Evolutionary conservation across 2,888 invertebrate genomes (phyloP), one percentile per base, ranked within the genome.

Genomic region (Aspidiotus destructor): DNA sequence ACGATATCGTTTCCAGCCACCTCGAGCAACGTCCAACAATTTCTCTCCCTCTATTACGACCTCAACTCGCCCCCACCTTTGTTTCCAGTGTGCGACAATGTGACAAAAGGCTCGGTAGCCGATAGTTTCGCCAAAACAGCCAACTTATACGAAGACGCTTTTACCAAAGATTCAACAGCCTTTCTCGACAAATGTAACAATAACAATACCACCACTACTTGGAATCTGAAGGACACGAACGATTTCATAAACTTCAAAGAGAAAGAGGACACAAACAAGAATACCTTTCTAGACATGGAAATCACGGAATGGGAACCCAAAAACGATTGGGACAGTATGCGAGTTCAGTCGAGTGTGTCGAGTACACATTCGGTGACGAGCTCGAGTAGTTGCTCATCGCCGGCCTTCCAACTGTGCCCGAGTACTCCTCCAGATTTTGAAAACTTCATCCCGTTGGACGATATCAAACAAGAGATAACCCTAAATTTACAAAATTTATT

Each of bases 401-500:
- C 71, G n/a, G 68, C 54, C 44, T 68, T 68, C 55, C 68, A 68
- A 7, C 54, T 71, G 41, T 72, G 71, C 67, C 71, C 71, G 15
- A 70, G 70, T 1, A 71, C 72, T 17, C 72, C 72, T 10, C 62
- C 68, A 17, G 67, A 70, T 40, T 62, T 68, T 40, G 65, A 69
- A 41, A 62, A 42, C 40, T 68, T 69, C 52, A 41, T 57, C 3
- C 67, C 60, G n/a, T 42, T 63, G n/a, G 70, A 63, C 55, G 71
- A 70, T 53, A 58, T 80, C 68, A 80, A 80, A 72, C 83, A 84
- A 78, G 84, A 84, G 72, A 82, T 82, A 72, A 83, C 83, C 52
- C 82, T 85, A 13, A 84, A 85, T 72, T 83, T 85, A 69, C 82
- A 83, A 71, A 83, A 82, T 72, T 77, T 84, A 41, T 75, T 84